Conservation (phyloP, 2,113 vertebrate species). For the Thryonomys swinderianus region DNA sequence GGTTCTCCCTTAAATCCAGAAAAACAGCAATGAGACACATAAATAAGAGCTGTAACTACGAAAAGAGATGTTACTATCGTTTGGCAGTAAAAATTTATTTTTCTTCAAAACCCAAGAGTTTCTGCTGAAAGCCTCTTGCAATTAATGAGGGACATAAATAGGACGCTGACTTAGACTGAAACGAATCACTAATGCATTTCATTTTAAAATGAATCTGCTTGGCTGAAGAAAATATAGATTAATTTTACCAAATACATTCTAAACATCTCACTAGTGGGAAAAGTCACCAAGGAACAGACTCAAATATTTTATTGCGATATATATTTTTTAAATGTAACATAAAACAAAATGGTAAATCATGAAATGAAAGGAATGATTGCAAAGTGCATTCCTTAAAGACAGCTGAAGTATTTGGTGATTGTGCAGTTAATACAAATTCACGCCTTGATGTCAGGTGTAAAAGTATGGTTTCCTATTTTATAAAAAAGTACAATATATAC, state of each 20-base stretch:
- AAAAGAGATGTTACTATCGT: background rate
- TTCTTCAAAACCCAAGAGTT: background rate
- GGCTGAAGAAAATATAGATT: background rate
- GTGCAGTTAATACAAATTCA: background rate
- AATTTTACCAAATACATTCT: background rate
- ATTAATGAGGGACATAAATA: conserved; percentile 16
- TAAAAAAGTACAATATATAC: background rate
- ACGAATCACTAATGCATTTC: background rate
- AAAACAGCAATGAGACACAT: background rate
- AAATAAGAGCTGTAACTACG: background rate
- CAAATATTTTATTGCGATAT: background rate
- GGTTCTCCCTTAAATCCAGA: background rate
- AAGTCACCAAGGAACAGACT: background rate
- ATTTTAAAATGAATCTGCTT: conserved; percentile 43
- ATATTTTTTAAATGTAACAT: background rate
- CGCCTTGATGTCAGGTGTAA: background rate
- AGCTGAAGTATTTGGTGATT: background rate
- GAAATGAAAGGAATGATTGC: background rate
- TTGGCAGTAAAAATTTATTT: background rate
- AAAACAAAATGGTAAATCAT: background rate
- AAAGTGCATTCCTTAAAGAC: background rate
- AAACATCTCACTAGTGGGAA: background rate
- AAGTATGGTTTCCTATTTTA: background rate
- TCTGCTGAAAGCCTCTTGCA: background rate
- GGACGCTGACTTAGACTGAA: background rate